Base-by-base conservation (phyloP, 2,113 vertebrate species). In the Periophthalmus modestus region DNA sequence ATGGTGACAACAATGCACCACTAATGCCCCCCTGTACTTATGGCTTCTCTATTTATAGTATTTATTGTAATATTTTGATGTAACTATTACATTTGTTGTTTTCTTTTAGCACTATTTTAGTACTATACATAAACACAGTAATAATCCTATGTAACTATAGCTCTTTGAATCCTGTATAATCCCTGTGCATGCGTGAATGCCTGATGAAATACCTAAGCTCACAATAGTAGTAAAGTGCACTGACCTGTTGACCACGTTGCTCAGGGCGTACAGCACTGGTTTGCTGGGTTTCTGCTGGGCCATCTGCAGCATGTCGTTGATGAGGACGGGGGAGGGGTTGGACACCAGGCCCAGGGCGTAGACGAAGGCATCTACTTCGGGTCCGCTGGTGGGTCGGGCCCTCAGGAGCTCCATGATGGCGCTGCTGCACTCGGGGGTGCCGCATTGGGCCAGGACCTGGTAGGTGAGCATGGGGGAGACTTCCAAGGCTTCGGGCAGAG, bases 391-490 rank as follows among this genome's bases (percentile, higher is more conserved):
- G 91, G 9, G 73, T 11, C 62, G 34, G 10, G 10, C 93, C 74
- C 94, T 94, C 78, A 98, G 87, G 81, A 96, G 93, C 73, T 93
- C 93, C 87, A 98, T 93, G 86, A 98, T 91, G 66, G 89, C 92
- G 55, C 93, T 91, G 67, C 93, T 96, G 88, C 96, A 98, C 79
- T 96, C 95, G 16, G 94, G 92, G 46, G 95, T 97, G 65, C 97
- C 97, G 0, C 97, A 99, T 88, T 98, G 97, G 66, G 88, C 84
- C 87, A 99, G 88, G 47, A 95, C 95, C 92, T 99, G 97, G 59
- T 95, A 72, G 16, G 95, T 95, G 83, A 98, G 82, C 23, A 93
- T 90, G 50, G 92, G 95, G 84, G 84, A 92, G 61, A 93, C 63
- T 0, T 46, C 72, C n/a, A 92, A 52, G 18, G 89, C 92, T 54